These are phyloP conservation scores for Palythoa grandiflora DNA, from an alignment of 92 coral and sea anemone species.

Conservation along the genomic window DNA sequence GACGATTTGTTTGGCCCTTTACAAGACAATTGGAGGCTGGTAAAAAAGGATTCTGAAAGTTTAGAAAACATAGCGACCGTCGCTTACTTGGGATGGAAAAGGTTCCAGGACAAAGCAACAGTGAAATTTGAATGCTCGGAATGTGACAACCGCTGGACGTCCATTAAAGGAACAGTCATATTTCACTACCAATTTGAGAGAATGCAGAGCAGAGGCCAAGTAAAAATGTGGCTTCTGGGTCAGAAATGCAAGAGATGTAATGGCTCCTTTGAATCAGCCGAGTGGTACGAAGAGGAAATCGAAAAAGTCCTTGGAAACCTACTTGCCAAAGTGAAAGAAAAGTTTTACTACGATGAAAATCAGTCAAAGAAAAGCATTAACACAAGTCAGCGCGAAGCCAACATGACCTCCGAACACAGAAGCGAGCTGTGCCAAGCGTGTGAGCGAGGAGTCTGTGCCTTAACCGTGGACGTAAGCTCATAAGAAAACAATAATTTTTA, in stretches of 20 bases:
- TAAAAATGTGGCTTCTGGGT: conserved; percentile 38
- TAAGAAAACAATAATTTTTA: neutral
- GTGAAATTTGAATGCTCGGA: conserved; percentile 18
- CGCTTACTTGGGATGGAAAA: conserved; percentile 31
- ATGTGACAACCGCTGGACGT: conserved; percentile 36
- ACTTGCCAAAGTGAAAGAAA: neutral
- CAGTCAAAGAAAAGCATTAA: neutral
- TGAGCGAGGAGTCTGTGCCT: neutral
- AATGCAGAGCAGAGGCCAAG: conserved; percentile 1
- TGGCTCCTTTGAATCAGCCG: conserved; percentile 9
- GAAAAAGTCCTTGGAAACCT: conserved; percentile 19
- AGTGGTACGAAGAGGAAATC: conserved; percentile 32
- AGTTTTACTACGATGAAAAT: neutral
- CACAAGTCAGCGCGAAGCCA: neutral
- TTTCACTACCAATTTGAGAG: conserved; percentile 8
- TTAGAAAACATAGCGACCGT: neutral
- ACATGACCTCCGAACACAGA: conserved; percentile 15
- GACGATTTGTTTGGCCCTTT: neutral
- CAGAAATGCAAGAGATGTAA: conserved; percentile 37
- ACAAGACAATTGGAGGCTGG: conserved; percentile 12
- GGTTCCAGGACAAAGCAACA: neutral
- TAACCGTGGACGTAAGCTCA: neutral
- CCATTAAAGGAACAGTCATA: conserved; percentile 41
- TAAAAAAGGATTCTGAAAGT: neutral
- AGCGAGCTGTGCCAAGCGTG: conserved; percentile 26